Base-by-base conservation (phyloP, 2,888 invertebrate species). In the Drosophila kuntzei region DNA sequence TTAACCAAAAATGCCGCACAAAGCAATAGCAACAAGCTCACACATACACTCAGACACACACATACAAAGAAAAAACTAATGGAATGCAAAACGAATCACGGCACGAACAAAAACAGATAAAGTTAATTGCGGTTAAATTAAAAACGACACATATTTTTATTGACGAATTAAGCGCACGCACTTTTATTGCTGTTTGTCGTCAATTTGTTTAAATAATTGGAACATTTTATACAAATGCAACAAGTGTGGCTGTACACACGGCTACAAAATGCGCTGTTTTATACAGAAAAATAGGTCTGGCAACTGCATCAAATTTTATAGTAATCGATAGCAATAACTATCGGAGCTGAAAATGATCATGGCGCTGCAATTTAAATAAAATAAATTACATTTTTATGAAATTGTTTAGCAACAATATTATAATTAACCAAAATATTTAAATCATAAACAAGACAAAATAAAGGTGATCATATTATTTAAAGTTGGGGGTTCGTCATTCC, bases 1-100 rank as follows among this genome's bases (percentile, higher is more conserved):
- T 87, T 80, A 87, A 87, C 80, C 87, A 84, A 72, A 77, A 87
- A 77, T 72, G 84, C 84, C 80, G 87, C 80, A 83, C 64, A 85
- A 69, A 54, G 67, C 73, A 77, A 67, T 47, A 60, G 75, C 47
- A 78, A 75, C 73, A 78, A 78, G 51, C 66, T 39, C 54, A 55
- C 60, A 64, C 44, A 58, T 39, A 54, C 49, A 61, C 51, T 41
- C 34, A 71, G 4, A 34, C 43, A 47, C 22, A 47, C 29, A 43
- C 14, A 46, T 9, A 59, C 25, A 57, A 8, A 58, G 44, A 36
- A 44, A 44, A 53, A 36, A 47, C 25, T 12, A 46, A 62, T 44
- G 54, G 63, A 72, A 59, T 54, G 60, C 53, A 59, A 76, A 36
- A 69, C 62, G 65, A 57, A 65, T 39, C 49, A 82, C 75, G 80